These are phyloP conservation scores for Naja naja DNA, from an alignment of 2,113 vertebrate species.

Conservation along the genomic window DNA sequence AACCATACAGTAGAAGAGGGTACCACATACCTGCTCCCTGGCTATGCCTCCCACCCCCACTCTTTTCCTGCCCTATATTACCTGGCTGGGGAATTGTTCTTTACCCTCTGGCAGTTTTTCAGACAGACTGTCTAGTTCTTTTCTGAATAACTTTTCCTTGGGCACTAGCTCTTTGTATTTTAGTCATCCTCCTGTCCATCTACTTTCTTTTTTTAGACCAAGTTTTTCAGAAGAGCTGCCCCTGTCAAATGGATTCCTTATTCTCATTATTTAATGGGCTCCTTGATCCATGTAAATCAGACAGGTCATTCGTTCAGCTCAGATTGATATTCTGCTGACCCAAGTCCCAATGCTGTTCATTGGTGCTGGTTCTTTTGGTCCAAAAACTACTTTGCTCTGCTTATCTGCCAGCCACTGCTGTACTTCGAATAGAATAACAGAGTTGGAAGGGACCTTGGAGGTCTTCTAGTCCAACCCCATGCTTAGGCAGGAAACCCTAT, in stretches of 20 bases:
- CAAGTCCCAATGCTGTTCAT: neutral
- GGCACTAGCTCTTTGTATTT: neutral
- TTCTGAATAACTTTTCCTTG: neutral
- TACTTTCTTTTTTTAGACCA: neutral
- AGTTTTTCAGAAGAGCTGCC: neutral
- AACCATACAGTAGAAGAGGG: neutral
- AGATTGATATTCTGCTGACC: neutral
- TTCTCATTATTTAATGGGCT: neutral
- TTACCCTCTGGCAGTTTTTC: neutral
- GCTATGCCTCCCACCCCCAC: neutral
- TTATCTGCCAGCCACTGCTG: neutral
- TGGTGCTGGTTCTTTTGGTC: neutral
- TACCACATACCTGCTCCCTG: neutral
- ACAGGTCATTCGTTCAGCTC: neutral
- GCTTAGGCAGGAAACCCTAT: too few relatives aligned
- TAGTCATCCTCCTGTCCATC: neutral
- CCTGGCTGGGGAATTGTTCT: neutral
- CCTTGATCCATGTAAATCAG: neutral
- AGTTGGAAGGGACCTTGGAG: too few relatives aligned
- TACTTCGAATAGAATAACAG: too few relatives aligned
- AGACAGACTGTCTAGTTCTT: neutral
- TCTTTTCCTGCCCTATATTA: neutral
- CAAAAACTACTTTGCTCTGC: neutral
- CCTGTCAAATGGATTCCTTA: neutral
- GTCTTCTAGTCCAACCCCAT: too few relatives aligned